These are phyloP conservation scores for Drosophila yooni DNA, from an alignment of 2,888 invertebrate species.

Conservation along the genomic window DNA sequence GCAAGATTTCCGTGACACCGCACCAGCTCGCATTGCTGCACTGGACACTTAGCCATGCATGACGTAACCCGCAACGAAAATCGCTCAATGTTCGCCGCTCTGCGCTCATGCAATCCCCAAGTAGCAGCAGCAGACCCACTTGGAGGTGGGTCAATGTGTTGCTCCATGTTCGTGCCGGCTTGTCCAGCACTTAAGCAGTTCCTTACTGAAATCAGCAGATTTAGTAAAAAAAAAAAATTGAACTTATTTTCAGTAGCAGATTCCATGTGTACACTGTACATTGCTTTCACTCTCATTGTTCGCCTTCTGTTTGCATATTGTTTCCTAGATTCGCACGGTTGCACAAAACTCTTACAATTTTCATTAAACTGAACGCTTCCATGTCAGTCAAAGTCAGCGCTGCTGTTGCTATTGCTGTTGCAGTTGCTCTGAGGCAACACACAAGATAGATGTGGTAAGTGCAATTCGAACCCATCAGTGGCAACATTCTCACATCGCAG, in stretches of 20 bases:
- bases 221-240: not conserved
- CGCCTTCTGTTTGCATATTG: slow-evolving; percentile 9
- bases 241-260: not conserved
- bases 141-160: slow-evolving; percentile 7
- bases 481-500: slow-evolving; percentile 8
- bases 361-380: slow-evolving; percentile 6
- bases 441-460: slow-evolving; percentile 8
- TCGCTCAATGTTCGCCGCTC: slow-evolving; percentile 58
- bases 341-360: slow-evolving; percentile 5
- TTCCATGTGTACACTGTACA: not conserved
- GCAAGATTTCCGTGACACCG: slow-evolving; percentile 55
- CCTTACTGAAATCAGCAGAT: not conserved
- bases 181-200: not conserved
- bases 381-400: slow-evolving; percentile 22
- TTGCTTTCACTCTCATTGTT: not conserved
- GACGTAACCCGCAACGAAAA: slow-evolving; percentile 75
- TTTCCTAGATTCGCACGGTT: slow-evolving; percentile 5
- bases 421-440: not conserved
- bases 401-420: not conserved
- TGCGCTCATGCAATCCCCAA: slow-evolving; percentile 60
- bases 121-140: slow-evolving; percentile 11
- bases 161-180: not conserved
- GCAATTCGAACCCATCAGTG: slow-evolving; percentile 15
- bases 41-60: slow-evolving; percentile 58
- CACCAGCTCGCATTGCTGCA: not conserved